A percentile compares a stretch with the other conserved stretches of the same genome.
phyloP scores from a whole-genome alignment of 2,113 vertebrate species.

The Pogona vitticeps region DNA sequence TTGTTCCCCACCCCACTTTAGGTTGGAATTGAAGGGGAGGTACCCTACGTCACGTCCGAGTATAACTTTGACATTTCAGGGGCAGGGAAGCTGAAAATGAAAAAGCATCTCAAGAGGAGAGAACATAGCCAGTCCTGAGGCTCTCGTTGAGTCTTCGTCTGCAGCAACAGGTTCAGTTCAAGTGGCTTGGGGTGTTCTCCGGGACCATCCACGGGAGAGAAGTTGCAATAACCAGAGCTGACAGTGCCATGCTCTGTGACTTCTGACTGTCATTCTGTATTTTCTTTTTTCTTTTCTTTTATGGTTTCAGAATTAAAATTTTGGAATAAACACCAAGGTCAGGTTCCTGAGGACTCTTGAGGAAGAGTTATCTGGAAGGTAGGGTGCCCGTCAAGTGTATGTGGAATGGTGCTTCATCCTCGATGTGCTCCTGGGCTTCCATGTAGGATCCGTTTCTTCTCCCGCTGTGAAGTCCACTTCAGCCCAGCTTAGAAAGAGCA shows the following conservation, averaged over 20 bases:
- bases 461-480: neutral
- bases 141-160: neutral
- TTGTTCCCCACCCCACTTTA: constrained; percentile 61
- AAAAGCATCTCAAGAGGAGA: constrained; percentile 70
- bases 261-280: constrained; percentile 1
- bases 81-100: constrained; percentile 84
- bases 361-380: too few species aligned
- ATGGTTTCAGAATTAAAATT: constrained; percentile 60
- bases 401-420: too few species aligned
- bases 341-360: neutral
- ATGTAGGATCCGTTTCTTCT: too few species aligned
- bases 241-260: rapidly evolving
- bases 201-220: rapidly evolving
- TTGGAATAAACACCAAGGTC: neutral
- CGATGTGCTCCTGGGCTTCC: neutral
- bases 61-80: constrained; percentile 88
- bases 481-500: too few species aligned
- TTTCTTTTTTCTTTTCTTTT: neutral
- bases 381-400: too few species aligned
- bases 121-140: rapidly evolving
- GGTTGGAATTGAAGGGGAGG: constrained; percentile 80
- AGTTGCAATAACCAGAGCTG: rapidly evolving
- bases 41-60: constrained; percentile 87
- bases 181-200: rapidly evolving
- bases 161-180: rapidly evolving